A percentile compares a stretch with the other conserved stretches of the same genome.
Conservation (phyloP, 2,888 invertebrate species). For the Lasioglossum villosulum region DNA sequence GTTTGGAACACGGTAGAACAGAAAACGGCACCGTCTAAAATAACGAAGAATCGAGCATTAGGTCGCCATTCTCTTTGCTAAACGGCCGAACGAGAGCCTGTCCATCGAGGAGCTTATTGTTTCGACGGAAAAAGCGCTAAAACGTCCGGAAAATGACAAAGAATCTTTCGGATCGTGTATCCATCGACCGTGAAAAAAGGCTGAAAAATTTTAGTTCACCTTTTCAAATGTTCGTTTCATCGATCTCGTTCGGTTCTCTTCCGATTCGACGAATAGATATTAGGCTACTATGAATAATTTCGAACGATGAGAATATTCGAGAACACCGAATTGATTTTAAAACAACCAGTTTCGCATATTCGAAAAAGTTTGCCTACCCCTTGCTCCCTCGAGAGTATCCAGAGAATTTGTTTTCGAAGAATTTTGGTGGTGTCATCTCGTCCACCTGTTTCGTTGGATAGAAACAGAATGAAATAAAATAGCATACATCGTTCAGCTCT, state of each 20-base stretch:
- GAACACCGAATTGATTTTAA: not conserved
- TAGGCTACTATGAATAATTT: not conserved
- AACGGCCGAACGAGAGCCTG: conserved; percentile 12
- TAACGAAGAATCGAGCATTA: conserved; percentile 30
- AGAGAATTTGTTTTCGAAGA: too few species aligned
- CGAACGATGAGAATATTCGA: not conserved
- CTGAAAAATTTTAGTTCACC: not conserved
- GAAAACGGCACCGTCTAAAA: not conserved
- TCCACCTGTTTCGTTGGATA: not conserved
- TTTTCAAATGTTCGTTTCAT: not conserved
- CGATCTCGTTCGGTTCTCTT: not conserved
- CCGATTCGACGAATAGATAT: not conserved
- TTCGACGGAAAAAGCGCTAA: not conserved
- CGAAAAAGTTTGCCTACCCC: not conserved
- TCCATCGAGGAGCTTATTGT: not conserved
- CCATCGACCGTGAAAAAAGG: not conserved
- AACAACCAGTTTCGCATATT: not conserved
- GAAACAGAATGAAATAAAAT: not conserved
- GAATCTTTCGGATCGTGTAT: not conserved
- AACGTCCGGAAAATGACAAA: conserved; percentile 4
- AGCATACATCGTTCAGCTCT: too few species aligned
- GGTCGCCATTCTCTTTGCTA: conserved; percentile 7
- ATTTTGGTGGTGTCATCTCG: too few species aligned
- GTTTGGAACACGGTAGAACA: not conserved
- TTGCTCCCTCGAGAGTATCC: too few species aligned